Evolutionary conservation across 2,888 invertebrate species (phyloP).

Genomic region (Norana najaformis): DNA sequence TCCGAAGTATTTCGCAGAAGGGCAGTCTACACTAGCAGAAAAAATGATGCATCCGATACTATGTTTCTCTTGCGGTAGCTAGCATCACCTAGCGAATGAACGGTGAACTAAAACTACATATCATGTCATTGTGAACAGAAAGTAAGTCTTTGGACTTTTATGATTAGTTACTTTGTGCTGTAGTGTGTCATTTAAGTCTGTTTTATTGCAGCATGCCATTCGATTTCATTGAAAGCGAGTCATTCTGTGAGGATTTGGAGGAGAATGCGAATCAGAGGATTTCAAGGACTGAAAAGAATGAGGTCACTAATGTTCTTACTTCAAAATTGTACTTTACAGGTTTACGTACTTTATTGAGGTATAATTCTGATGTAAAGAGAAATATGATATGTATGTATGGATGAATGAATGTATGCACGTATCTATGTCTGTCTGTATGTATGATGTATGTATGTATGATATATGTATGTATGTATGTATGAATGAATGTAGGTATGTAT

Average conservation of each 20-base stretch:
- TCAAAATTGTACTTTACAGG: no score
- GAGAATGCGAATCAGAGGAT: conserved; percentile 5
- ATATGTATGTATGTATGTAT: no score
- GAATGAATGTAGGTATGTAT: no score
- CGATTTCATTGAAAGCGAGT: conserved; percentile 1
- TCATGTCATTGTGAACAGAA: no score
- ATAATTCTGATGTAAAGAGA: no score
- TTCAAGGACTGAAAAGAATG: neutral
- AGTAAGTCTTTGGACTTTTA: neutral
- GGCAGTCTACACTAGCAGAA: no score
- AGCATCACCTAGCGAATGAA: neutral
- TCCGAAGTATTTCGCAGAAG: no score
- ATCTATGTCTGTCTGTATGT: no score
- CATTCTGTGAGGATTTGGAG: neutral
- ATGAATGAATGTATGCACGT: no score
- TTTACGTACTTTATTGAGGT: no score
- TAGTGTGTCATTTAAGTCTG: neutral
- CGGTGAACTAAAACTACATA: neutral
- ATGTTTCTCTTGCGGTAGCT: neutral
- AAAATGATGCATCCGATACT: neutral
- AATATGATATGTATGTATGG: no score
- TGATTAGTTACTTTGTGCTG: neutral
- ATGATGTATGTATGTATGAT: no score
- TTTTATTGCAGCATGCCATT: neutral
- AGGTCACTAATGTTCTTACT: neutral